Conservation (phyloP, 1,140 invertebrate genomes). For the Trachymyrmex septentrionalis region DNA sequence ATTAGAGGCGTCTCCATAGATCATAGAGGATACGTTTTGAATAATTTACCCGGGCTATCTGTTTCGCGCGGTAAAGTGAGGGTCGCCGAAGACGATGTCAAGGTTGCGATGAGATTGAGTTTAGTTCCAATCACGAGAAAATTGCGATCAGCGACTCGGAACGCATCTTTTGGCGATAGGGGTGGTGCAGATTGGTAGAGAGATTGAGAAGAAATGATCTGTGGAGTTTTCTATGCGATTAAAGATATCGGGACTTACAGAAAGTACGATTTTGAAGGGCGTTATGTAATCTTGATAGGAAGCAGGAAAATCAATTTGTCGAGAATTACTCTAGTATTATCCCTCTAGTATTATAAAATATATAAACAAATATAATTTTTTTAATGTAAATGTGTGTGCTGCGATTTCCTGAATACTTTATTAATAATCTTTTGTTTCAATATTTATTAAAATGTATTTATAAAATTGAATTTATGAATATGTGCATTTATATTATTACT, state of each 20-base stretch:
- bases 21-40: slow-evolving; percentile 80
- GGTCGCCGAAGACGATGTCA: slow-evolving; percentile 46
- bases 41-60: slow-evolving; percentile 79
- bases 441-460: slow-evolving; percentile 8
- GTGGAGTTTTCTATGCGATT: slow-evolving; percentile 16
- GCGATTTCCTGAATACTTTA: background rate
- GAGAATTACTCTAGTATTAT: background rate
- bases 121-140: slow-evolving; percentile 55
- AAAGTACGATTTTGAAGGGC: background rate
- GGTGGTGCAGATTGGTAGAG: slow-evolving; percentile 26
- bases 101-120: slow-evolving; percentile 58
- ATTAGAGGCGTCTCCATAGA: slow-evolving; percentile 74
- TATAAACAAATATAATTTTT: slow-evolving; percentile 13
- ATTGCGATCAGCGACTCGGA: slow-evolving; percentile 39
- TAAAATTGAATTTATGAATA: background rate
- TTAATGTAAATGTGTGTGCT: background rate
- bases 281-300: background rate
- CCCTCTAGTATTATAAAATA: no score
- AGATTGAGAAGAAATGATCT: slow-evolving; percentile 46
- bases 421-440: background rate
- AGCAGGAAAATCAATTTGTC: slow-evolving; percentile 4
- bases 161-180: slow-evolving; percentile 38
- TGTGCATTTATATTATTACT: background rate
- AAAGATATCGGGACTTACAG: background rate
- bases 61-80: slow-evolving; percentile 25